These are phyloP conservation scores for Rhagophthalmus giganteus DNA, from an alignment of 2,888 invertebrate genomes.

Conservation along the genomic window DNA sequence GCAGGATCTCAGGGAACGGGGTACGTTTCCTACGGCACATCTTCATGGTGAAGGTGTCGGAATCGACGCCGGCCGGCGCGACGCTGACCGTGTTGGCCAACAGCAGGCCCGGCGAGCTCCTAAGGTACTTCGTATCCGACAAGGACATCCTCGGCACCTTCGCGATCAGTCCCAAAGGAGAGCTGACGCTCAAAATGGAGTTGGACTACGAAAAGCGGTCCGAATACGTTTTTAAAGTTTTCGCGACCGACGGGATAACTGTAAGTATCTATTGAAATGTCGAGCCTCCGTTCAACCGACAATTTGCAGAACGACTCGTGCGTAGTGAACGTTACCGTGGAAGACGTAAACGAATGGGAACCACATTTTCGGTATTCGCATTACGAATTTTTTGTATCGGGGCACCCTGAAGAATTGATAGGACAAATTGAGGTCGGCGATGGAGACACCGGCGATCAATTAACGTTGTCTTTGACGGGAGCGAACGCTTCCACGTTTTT, in stretches of 20 bases:
- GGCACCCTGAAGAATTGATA: slow-evolving; percentile 51
- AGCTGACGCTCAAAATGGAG: slow-evolving; percentile 72
- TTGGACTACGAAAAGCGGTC: slow-evolving; percentile 78
- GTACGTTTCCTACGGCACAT: slow-evolving; percentile 70
- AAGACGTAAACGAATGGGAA: slow-evolving; percentile 92
- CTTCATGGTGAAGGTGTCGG: slow-evolving; percentile 72
- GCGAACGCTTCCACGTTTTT: slow-evolving; percentile 58
- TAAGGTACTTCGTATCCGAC: slow-evolving; percentile 77
- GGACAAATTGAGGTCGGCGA: slow-evolving; percentile 84
- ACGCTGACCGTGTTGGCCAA: slow-evolving; percentile 73
- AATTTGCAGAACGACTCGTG: slow-evolving; percentile 78
- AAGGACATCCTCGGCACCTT: slow-evolving; percentile 74
- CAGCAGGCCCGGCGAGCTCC: slow-evolving; percentile 64
- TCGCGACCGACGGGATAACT: slow-evolving; percentile 77
- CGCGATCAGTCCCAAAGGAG: slow-evolving; percentile 76
- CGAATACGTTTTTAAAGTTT: slow-evolving; percentile 75
- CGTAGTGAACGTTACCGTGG: slow-evolving; percentile 76
- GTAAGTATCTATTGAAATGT: slow-evolving; percentile 58
- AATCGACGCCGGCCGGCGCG: slow-evolving; percentile 74
- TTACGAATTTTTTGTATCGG: slow-evolving; percentile 74
- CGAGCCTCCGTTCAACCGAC: too few relatives aligned
- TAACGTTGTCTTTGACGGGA: slow-evolving; percentile 67
- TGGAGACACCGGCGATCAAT: slow-evolving; percentile 76
- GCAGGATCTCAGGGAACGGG: slow-evolving; percentile 55
- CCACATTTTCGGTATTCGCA: slow-evolving; percentile 85